Evolutionary conservation across 1,140 invertebrate genomes (phyloP).

Genomic region (Drepana arcuata): DNA sequence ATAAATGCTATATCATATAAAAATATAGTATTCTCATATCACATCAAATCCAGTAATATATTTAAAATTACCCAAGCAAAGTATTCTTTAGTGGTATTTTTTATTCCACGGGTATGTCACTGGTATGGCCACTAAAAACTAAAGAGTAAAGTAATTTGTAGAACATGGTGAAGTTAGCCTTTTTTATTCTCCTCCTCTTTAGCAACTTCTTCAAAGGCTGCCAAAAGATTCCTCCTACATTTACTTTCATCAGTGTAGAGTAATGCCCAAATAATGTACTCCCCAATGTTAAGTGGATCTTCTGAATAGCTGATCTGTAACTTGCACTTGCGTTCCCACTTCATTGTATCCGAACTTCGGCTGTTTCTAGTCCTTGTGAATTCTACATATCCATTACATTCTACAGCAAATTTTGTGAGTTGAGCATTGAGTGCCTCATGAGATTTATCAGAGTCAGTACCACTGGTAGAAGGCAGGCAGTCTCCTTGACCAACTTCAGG

Average conservation of each 20-base stretch:
- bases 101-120: no score
- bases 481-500: slow-evolving; percentile 60
- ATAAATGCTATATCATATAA: slow-evolving; percentile 23
- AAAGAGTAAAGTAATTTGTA: no score
- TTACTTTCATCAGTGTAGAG: slow-evolving; percentile 73
- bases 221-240: slow-evolving; percentile 72
- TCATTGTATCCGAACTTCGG: slow-evolving; percentile 58
- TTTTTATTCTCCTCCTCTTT: slow-evolving; percentile 28
- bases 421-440: slow-evolving; percentile 50
- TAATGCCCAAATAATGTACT: slow-evolving; percentile 73
- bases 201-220: slow-evolving; percentile 61
- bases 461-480: slow-evolving; percentile 58
- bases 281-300: slow-evolving; percentile 61
- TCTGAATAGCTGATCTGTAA: slow-evolving; percentile 72
- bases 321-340: slow-evolving; percentile 74
- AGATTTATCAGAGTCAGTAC: slow-evolving; percentile 41
- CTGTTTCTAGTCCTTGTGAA: slow-evolving; percentile 69
- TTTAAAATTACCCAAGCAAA: no score
- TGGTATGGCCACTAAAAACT: no score
- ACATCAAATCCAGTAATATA: no score
- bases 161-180: no score
- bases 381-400: slow-evolving; percentile 69
- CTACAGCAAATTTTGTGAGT: slow-evolving; percentile 45
- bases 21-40: slow-evolving; percentile 22
- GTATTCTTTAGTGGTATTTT: no score